A percentile compares a stretch with the other conserved stretches of the same genome.
phyloP scores from a whole-genome alignment of 1,140 invertebrate genomes.

The Trachelipus rathkii region DNA sequence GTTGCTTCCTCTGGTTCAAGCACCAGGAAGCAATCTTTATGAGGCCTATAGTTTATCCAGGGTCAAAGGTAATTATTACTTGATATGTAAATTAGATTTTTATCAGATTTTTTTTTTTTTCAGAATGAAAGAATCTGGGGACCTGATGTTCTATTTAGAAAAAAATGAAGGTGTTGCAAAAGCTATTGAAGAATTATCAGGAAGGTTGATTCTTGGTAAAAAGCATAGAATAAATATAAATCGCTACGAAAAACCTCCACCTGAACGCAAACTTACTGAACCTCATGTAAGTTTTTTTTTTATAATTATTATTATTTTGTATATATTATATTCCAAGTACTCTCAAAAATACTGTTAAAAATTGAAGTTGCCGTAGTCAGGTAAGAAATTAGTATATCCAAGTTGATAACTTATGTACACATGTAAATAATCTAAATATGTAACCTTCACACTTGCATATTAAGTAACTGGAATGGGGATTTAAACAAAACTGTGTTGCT shows the following conservation, averaged over 20 bases:
- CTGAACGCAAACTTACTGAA: neutral
- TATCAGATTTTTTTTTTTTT: too few species aligned
- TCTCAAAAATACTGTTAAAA: too few species aligned
- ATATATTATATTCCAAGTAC: too few species aligned
- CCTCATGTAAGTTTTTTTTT: neutral
- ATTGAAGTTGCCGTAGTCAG: too few species aligned
- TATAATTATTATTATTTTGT: too few species aligned
- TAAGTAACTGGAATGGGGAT: too few species aligned
- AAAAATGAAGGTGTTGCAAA: neutral
- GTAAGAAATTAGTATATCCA: too few species aligned
- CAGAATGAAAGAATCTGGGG: neutral
- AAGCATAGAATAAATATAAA: neutral
- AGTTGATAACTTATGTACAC: too few species aligned
- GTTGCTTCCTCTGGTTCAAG: slow-evolving; percentile 13
- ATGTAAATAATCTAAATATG: too few species aligned
- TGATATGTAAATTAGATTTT: too few species aligned
- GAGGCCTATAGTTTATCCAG: slow-evolving; percentile 30
- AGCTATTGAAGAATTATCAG: neutral
- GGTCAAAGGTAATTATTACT: slow-evolving; percentile 30
- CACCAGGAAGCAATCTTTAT: slow-evolving; percentile 25
- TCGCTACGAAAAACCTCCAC: neutral
- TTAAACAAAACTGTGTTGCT: too few species aligned
- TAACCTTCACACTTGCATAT: too few species aligned
- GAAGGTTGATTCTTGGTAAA: neutral
- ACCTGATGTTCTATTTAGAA: neutral